Conservation (phyloP, 1,140 invertebrate genomes). For the Leguminivora glycinivorella region DNA sequence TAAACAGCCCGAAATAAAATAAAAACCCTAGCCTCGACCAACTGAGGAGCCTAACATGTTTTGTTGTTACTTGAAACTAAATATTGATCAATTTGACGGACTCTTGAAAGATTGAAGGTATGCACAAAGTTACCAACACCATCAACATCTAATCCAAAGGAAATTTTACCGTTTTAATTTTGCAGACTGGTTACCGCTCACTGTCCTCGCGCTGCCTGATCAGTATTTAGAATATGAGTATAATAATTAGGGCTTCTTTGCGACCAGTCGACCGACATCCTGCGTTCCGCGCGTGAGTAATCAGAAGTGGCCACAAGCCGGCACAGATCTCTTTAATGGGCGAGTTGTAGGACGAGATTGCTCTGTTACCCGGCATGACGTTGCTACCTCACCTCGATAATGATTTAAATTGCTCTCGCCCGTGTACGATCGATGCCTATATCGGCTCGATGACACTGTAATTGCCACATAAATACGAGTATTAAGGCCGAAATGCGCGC, state of each 20-base stretch:
- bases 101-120: too few species aligned
- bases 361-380: slow-evolving; percentile 46
- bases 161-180: not conserved
- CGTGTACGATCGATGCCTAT: slow-evolving; percentile 41
- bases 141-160: too few species aligned
- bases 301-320: slow-evolving; percentile 51
- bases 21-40: too few species aligned
- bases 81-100: too few species aligned
- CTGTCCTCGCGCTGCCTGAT: not conserved
- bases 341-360: slow-evolving; percentile 42
- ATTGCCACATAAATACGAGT: slow-evolving; percentile 36
- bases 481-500: not conserved
- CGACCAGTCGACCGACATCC: slow-evolving; percentile 34
- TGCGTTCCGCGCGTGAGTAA: slow-evolving; percentile 47
- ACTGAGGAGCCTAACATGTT: too few species aligned
- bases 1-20: too few species aligned
- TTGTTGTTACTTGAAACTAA: too few species aligned
- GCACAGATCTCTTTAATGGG: slow-evolving; percentile 45
- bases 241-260: slow-evolving; percentile 23
- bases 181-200: not conserved
- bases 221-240: slow-evolving; percentile 24
- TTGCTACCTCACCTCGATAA: slow-evolving; percentile 43
- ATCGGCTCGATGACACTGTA: slow-evolving; percentile 43
- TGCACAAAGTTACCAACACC: too few species aligned
- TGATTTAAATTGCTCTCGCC: slow-evolving; percentile 43